These are phyloP conservation scores for Pristionchus pacificus DNA, from an alignment of 1,140 invertebrate genomes.

Conservation along the genomic window DNA sequence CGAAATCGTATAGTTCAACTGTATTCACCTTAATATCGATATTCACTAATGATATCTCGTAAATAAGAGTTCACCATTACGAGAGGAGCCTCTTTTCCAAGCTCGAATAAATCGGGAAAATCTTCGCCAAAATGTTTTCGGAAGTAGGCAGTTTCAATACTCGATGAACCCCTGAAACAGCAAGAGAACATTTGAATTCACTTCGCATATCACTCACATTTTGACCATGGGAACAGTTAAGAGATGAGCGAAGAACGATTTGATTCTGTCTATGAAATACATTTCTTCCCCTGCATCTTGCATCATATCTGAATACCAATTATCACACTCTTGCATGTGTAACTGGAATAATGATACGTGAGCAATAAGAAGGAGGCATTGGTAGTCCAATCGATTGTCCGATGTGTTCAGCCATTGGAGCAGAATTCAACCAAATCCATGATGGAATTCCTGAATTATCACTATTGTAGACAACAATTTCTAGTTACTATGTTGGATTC, in stretches of 20 bases:
- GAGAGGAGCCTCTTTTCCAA: not conserved
- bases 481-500: too few species aligned
- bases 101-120: not conserved
- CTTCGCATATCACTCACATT: not conserved
- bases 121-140: not conserved
- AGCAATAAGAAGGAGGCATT: too few species aligned
- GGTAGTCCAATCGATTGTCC: too few species aligned
- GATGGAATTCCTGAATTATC: too few species aligned
- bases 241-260: not conserved
- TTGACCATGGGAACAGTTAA: not conserved
- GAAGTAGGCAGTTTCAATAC: not conserved
- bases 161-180: not conserved
- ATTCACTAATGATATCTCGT: not conserved
- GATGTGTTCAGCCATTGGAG: too few species aligned
- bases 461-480: too few species aligned
- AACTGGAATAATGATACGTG: too few species aligned
- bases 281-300: not conserved
- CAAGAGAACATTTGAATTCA: not conserved
- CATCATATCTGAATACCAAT: not conserved
- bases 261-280: not conserved
- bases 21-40: constrained; percentile 27
- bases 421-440: too few species aligned
- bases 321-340: not conserved
- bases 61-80: not conserved
- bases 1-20: constrained; percentile 33